Percentiles rank a stretch among this genome's conserved stretches.
phyloP scores from a whole-genome alignment of 2,113 vertebrate genomes.

The Corythaixoides concolor region DNA sequence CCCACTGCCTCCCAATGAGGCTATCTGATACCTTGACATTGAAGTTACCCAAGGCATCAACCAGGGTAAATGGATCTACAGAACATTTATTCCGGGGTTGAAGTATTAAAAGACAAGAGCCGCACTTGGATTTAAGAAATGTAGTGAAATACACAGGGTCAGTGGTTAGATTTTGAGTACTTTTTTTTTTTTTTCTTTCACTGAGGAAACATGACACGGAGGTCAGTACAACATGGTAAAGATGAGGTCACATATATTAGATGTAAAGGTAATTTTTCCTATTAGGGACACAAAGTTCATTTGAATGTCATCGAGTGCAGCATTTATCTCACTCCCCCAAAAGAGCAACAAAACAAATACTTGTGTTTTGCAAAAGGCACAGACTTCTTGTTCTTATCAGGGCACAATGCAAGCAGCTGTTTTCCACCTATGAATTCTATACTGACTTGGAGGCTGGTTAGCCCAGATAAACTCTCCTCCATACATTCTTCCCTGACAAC shows the following conservation, averaged over 20 bases:
- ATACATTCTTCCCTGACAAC: slow-evolving; percentile 31
- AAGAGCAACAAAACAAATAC: neutral
- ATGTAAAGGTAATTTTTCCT: neutral
- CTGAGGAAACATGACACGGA: neutral
- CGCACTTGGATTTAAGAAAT: neutral
- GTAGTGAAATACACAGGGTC: neutral
- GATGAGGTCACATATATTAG: neutral
- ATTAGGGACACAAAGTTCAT: neutral
- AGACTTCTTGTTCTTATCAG: neutral
- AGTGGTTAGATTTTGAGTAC: neutral
- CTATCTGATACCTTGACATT: fast-evolving
- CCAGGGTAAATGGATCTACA: neutral
- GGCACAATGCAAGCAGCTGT: neutral
- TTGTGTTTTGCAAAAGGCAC: neutral
- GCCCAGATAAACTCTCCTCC: slow-evolving; percentile 24
- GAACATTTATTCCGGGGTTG: neutral
- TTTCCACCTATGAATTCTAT: slow-evolving; percentile 8
- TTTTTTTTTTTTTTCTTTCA: neutral
- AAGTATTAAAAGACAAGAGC: neutral
- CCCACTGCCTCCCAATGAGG: neutral
- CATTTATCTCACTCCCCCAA: neutral
- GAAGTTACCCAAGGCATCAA: neutral
- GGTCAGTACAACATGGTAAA: neutral
- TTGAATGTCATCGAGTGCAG: neutral
- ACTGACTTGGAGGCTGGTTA: slow-evolving; percentile 26